Base-by-base conservation (phyloP, 2,797 vertebrate genomes). In the Ataeniobius toweri region DNA sequence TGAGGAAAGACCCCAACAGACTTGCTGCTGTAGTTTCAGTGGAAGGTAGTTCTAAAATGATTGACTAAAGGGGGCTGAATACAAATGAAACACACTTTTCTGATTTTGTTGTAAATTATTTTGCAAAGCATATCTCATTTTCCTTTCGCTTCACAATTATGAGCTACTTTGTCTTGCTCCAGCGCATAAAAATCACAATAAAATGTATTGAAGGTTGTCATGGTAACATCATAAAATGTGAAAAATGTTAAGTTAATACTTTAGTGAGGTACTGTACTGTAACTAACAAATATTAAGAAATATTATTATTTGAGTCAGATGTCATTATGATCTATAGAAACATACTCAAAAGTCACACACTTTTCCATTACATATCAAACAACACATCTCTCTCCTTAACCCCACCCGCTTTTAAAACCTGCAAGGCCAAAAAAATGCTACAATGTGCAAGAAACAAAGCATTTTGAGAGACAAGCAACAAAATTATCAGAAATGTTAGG, bases 381-480 rank as follows among this genome's bases (percentile, higher is more conserved):
- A 39, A n/a, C 50, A 68, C 69, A n/a, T 36, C 41, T 67, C 41
- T 44, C 7, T 31, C 63, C 31, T 39, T 51, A 39, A 44, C 18
- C 6, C 55, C 63, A 39, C 59, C 46, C 48, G 16, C 6, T 44
- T 71, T 28, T 67, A 13, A 61, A 77, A 75, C 83, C 73, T 0
- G 1, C 1, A 14, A 82, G 77, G 77, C 85, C 78, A 80, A 36
- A 82, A 86, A 74, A 12, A 71, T 85, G 88, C 73, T 73, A 18
- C 74, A 92, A 91, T 77, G 9, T 44, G 61, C 48, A 36, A 75
- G 65, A 82, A 84, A 89, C 56, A 89, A 86, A 78, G 76, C 44
- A 70, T 73, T 75, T 80, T 75, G 20, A 82, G 77, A 76, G 59
- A 80, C 71, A 73, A 83, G 72, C n/a, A 65, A 67, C 55, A 65